These are phyloP conservation scores for Pocillopora verrucosa DNA, from an alignment of 64 coral and sea anemone genomes.

Conservation along the genomic window DNA sequence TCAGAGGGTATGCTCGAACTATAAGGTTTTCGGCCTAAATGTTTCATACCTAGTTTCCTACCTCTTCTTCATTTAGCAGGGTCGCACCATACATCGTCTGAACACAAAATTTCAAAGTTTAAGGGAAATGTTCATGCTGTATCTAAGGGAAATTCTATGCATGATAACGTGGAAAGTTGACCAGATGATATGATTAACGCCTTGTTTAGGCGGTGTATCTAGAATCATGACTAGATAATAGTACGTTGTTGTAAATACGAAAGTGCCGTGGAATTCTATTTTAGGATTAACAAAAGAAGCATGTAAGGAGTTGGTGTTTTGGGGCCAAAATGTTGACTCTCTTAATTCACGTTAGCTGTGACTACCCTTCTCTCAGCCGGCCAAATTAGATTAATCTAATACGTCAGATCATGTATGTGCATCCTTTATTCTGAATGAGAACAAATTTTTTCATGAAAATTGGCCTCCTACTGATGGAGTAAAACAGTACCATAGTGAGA, in stretches of 20 bases:
- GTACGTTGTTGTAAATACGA: neutral
- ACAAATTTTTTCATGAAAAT: constrained; percentile 58
- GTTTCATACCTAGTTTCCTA: no score
- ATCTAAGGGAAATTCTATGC: neutral
- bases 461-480: constrained; percentile 24
- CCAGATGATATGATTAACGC: constrained; percentile 21
- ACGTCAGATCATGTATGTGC: constrained; percentile 22
- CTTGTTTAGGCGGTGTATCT: constrained; percentile 16
- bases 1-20: no score
- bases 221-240: constrained; percentile 14
- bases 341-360: neutral
- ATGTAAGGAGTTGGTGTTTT: constrained; percentile 12
- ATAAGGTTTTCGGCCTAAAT: no score
- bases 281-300: constrained; percentile 1
- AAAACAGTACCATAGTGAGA: constrained; percentile 28
- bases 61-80: no score
- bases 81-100: neutral
- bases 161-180: neutral
- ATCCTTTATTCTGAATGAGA: constrained; percentile 17
- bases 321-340: neutral
- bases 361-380: neutral
- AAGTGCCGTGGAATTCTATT: neutral
- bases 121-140: neutral
- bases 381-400: constrained; percentile 18
- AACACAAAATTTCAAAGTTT: constrained; percentile 13